Base-by-base conservation (phyloP, 2,888 invertebrate genomes). In the Podabrus alpinus region DNA sequence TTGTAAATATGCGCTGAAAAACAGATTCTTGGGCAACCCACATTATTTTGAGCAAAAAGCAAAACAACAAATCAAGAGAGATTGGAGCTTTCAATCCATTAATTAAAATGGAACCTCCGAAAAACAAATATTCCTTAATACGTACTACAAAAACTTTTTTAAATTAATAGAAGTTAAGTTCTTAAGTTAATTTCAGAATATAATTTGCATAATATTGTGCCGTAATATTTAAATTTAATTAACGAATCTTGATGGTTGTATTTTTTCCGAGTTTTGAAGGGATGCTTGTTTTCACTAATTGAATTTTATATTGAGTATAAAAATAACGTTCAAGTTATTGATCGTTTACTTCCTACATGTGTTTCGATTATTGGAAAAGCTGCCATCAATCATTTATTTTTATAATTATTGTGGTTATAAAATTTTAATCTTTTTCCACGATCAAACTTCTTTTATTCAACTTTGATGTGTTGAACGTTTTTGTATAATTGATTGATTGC, bases 341-440 rank as follows among this genome's bases (percentile, higher is more conserved):
- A 64, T 64, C 21, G n/a, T n/a, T 24, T 19, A 64, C 16, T 19
- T 64, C 19, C n/a, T 17, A 64, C 21, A 19, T 64, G 62, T 64
- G 62, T 64, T 64, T 64, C 15, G 62, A 64, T 64, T 19, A 64
- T 64, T 64, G 17, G 21, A 19, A 64, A 64, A 19, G 17, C n/a
- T 19, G 13, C 21, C 62, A 64, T 64, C 62, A 64, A 64, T 64
- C 62, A 64, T 64, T 19, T n/a, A n/a, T 19, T 64, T 64, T 19
- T 16, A 19, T 21, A 19, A 64, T 64, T 64, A 64, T 64, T 64
- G 62, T 64, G 62, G 19, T 64, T 64, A 64, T 64, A 64, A 64
- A 64, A 64, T 64, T 64, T 64, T 64, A 64, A 64, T 64, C 62
- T 21, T 64, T 64, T 17, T 64, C 21, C n/a, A 64, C 19, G 62